Conservation (phyloP, 2,797 vertebrate genomes). For the Poeciliopsis paucimaculata region DNA sequence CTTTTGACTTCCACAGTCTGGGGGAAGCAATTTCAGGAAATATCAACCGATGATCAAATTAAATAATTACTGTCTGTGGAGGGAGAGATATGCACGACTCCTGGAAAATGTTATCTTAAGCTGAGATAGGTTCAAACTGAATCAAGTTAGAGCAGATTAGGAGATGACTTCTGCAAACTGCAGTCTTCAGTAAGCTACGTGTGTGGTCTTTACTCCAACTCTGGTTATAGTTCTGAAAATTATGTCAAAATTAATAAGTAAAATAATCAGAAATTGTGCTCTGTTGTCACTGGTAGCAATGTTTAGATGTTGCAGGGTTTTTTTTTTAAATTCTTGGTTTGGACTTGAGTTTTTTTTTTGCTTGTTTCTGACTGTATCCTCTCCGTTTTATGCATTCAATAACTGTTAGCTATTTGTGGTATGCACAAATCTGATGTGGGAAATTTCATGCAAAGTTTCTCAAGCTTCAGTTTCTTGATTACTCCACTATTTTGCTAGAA, state of each 20-base stretch:
- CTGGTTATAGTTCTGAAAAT: background rate
- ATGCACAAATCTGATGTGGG: background rate
- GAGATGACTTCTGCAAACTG: conserved; percentile 8
- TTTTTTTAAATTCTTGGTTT: background rate
- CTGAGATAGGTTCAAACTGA: conserved; percentile 16
- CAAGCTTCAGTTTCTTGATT: background rate
- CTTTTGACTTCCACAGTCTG: conserved; percentile 67
- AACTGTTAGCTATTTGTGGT: background rate
- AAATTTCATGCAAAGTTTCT: background rate
- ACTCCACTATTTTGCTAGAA: background rate
- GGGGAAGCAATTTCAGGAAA: conserved; percentile 65
- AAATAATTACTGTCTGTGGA: conserved; percentile 58
- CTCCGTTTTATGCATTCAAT: background rate
- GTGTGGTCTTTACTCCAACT: background rate
- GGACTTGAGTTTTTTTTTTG: background rate
- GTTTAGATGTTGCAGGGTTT: background rate
- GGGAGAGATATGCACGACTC: conserved; percentile 46
- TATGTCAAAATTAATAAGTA: background rate
- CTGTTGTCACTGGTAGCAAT: background rate
- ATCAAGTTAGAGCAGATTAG: conserved; percentile 11
- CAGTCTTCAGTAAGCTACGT: background rate
- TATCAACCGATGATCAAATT: conserved; percentile 66
- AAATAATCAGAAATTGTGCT: too few species aligned
- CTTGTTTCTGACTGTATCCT: background rate
- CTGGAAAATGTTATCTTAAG: conserved; percentile 34